Percentiles rank a stretch among this genome's conserved stretches.
Evolutionary conservation across 1,140 invertebrate species (phyloP).

Genomic region (Drosophila dunni): DNA sequence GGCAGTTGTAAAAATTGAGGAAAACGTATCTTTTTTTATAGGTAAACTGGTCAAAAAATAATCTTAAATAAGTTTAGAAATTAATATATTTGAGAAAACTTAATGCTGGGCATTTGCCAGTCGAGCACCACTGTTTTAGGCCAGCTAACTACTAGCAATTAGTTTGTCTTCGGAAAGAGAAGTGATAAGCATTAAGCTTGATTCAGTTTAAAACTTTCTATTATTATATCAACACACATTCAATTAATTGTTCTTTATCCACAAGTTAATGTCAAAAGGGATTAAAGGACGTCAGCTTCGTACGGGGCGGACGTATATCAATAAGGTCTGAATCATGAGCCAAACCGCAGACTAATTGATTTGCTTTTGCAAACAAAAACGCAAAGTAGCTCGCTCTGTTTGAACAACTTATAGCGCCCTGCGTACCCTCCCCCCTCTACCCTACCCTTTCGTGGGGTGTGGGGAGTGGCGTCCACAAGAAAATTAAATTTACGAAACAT

Average conservation of each 20-base stretch:
- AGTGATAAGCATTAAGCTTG: not conserved
- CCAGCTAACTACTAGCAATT: no score
- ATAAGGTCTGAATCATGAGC: not conserved
- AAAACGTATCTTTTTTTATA: no score
- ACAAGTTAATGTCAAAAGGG: not conserved
- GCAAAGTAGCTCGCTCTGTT: not conserved
- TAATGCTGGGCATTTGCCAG: no score
- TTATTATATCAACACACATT: not conserved
- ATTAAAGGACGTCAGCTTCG: not conserved
- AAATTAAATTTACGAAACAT: slow-evolving; percentile 32
- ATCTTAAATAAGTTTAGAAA: no score
- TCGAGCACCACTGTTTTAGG: no score
- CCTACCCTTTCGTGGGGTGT: not conserved
- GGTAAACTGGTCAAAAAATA: no score
- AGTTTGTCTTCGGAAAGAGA: no score
- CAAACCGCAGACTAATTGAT: slow-evolving; percentile 7
- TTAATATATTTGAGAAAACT: no score
- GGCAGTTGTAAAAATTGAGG: no score
- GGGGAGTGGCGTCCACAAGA: not conserved
- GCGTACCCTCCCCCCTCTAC: no score
- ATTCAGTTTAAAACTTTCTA: not conserved
- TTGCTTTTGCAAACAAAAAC: slow-evolving; percentile 2
- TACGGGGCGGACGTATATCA: no score
- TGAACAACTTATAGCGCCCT: not conserved
- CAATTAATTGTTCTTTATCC: not conserved